Conservation (phyloP, 2,888 invertebrate species). For the Polia nebulosa region DNA sequence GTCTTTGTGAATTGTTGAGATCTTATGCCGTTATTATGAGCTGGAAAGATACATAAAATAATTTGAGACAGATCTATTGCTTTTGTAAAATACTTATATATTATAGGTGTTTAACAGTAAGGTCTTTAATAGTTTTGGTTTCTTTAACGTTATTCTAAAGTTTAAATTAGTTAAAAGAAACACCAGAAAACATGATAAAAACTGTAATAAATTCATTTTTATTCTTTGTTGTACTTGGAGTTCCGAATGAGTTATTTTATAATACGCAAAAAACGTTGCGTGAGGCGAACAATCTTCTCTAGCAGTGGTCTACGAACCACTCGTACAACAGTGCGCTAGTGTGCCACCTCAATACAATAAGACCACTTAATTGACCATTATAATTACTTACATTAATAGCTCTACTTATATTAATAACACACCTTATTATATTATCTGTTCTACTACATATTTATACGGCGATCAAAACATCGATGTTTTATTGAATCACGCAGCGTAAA, state of each 20-base stretch:
- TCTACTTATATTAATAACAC: constrained; percentile 44
- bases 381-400: constrained; percentile 53
- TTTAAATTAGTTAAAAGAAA: background rate
- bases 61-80: background rate
- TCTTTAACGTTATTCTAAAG: background rate
- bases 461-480: constrained; percentile 52
- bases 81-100: no score
- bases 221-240: constrained; percentile 12
- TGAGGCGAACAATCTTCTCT: constrained; percentile 52
- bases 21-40: background rate
- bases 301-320: constrained; percentile 46
- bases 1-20: constrained; percentile 5
- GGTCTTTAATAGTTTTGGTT: background rate
- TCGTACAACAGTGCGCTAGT: constrained; percentile 5
- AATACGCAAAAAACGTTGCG: constrained; percentile 46
- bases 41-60: background rate
- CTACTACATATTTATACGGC: constrained; percentile 28
- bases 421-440: constrained; percentile 33
- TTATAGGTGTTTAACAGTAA: background rate
- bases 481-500: constrained; percentile 56
- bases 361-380: constrained; percentile 42
- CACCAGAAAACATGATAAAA: background rate
- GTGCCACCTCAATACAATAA: constrained; percentile 16
- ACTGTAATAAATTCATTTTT: background rate
- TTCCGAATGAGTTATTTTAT: constrained; percentile 37